A percentile compares a stretch with the other conserved stretches of the same genome.
phyloP scores from a whole-genome alignment of 2,888 invertebrate genomes.

The Syrphus vitripennis region DNA sequence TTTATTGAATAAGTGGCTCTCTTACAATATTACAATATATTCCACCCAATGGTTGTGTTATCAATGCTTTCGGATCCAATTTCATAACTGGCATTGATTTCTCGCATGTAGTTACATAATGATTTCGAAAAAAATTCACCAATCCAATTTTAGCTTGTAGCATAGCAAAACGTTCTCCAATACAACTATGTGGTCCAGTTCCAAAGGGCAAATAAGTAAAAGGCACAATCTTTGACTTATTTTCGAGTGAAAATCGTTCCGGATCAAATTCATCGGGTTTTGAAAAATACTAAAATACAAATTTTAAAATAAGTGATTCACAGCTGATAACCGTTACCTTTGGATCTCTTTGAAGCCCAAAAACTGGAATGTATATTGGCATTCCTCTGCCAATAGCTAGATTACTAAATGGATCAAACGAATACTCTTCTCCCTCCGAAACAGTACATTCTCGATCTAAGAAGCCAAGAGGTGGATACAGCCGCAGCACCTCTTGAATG shows the following conservation, averaged over 20 bases:
- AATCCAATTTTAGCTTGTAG: constrained; percentile 80
- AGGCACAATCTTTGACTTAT: constrained; percentile 76
- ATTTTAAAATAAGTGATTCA: background rate
- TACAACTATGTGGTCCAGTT: constrained; percentile 79
- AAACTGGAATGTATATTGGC: constrained; percentile 79
- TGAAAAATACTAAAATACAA: constrained; percentile 76
- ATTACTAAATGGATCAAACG: constrained; percentile 76
- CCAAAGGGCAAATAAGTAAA: constrained; percentile 81
- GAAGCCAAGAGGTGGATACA: constrained; percentile 80
- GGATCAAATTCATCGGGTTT: constrained; percentile 79
- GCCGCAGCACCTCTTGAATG: constrained; percentile 77
- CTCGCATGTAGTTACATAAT: constrained; percentile 76
- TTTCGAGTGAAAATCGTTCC: constrained; percentile 79
- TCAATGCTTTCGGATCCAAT: constrained; percentile 77
- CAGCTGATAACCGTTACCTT: constrained; percentile 73
- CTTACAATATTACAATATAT: constrained; percentile 78
- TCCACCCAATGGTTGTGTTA: constrained; percentile 78
- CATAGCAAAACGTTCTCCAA: constrained; percentile 80
- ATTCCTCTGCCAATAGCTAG: constrained; percentile 76
- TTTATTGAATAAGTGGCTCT: constrained; percentile 73
- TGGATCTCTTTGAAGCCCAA: constrained; percentile 79
- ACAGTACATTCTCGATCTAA: constrained; percentile 79
- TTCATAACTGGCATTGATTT: constrained; percentile 76
- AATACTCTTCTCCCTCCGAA: constrained; percentile 72
- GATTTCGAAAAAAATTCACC: constrained; percentile 78